phyloP scores from a whole-genome alignment of 2,888 invertebrate species.

The Oscheius onirici region DNA sequence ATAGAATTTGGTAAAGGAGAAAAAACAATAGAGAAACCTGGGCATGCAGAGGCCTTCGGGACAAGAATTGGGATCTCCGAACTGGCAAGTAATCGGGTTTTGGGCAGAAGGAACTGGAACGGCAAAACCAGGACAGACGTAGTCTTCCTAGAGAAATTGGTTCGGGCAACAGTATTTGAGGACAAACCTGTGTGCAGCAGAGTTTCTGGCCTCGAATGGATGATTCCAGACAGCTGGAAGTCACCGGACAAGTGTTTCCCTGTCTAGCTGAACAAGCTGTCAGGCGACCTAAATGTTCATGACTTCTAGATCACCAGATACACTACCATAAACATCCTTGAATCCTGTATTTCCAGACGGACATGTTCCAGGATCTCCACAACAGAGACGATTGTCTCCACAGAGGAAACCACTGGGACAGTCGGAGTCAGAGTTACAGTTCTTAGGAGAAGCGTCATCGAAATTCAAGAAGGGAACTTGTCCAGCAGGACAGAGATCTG shows the following conservation, averaged over 20 bases:
- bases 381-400: slow-evolving; percentile 35
- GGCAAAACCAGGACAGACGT: slow-evolving; percentile 28
- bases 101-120: slow-evolving; percentile 10
- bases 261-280: slow-evolving; percentile 30
- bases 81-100: slow-evolving; percentile 6
- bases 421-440: slow-evolving; percentile 34
- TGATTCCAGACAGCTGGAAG: slow-evolving; percentile 56
- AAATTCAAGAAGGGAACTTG: slow-evolving; percentile 45
- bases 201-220: slow-evolving; percentile 25
- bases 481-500: slow-evolving; percentile 51
- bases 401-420: slow-evolving; percentile 33
- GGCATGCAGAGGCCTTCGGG: slow-evolving; percentile 32
- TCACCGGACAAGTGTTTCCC: slow-evolving; percentile 53
- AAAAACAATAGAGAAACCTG: neutral
- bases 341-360: slow-evolving; percentile 17
- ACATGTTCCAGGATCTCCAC: slow-evolving; percentile 33
- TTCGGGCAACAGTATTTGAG: neutral
- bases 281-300: slow-evolving; percentile 20
- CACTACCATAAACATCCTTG: slow-evolving; percentile 32
- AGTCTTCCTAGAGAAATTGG: slow-evolving; percentile 31
- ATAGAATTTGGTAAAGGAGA: neutral
- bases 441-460: slow-evolving; percentile 28
- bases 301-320: neutral
- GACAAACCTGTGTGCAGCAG: slow-evolving; percentile 28
- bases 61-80: slow-evolving; percentile 25